phyloP scores from a whole-genome alignment of 2,113 vertebrate species.

The Lycaon pictus region DNA sequence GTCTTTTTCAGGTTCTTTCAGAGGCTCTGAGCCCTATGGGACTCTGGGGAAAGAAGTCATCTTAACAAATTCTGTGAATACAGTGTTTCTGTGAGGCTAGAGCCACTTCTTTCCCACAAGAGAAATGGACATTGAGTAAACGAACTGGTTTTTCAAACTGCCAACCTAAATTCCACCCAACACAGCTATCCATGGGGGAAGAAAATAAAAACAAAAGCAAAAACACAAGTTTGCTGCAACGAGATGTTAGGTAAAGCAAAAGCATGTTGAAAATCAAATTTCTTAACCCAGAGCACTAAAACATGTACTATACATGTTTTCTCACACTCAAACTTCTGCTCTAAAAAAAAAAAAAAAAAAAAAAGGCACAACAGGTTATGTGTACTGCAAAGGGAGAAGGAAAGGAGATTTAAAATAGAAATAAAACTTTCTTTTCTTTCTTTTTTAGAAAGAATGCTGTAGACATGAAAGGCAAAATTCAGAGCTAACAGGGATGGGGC shows the following conservation, averaged over 20 bases:
- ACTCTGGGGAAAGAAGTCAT: neutral
- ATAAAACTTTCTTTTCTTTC: neutral
- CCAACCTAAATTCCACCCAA: neutral
- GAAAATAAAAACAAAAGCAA: neutral
- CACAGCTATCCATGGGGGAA: neutral
- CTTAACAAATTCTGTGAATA: neutral
- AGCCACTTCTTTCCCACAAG: neutral
- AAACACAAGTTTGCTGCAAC: neutral
- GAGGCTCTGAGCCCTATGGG: neutral
- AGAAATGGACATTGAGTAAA: neutral
- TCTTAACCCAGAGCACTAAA: neutral
- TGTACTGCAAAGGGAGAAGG: neutral
- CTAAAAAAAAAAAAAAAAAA: neutral
- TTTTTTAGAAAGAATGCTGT: conserved; percentile 3
- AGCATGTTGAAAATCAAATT: neutral
- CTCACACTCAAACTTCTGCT: neutral
- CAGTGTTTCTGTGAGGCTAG: conserved; percentile 1
- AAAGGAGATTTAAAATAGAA: conserved; percentile 5
- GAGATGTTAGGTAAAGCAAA: neutral
- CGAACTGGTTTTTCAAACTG: neutral
- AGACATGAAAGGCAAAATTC: conserved; percentile 44
- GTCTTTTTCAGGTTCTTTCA: neutral
- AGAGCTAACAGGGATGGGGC: neutral
- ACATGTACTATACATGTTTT: neutral
- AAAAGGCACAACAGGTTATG: neutral